Base-by-base conservation (phyloP, 2,113 vertebrate species). In the Callorhinus ursinus region DNA sequence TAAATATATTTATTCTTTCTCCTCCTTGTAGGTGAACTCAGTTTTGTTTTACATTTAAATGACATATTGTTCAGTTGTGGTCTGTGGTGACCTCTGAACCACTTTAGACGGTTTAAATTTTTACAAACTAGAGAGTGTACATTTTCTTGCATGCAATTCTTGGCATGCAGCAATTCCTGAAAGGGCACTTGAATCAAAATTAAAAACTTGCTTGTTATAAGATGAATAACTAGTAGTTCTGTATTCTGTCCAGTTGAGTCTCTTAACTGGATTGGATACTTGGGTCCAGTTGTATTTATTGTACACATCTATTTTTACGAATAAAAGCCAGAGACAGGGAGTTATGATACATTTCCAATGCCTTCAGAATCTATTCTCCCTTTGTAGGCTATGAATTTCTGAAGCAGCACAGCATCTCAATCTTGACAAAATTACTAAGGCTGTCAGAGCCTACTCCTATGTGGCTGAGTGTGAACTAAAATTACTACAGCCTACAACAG, bases 1-100 rank as follows among this genome's bases (percentile, higher is more conserved):
- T 96, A 95, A 92, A 96, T 72, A 87, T 85, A 90, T 63, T 97
- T 96, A 77, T n/a, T 85, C 67, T 77, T 95, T 90, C 28, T 92
- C 33, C 42, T 81, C 59, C 18, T 96, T 65, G 65, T 87, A 65
- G 53, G 39, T 79, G 51, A 84, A 65, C 36, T 90, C 51, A 84
- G 79, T 95, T 97, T 95, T 65, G 39, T 95, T 93, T 95, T 94
- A 84, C 81, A 90, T 88, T 89, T 82, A 82, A 98, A 97, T 96
- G 84, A 85, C 33, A 67, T 93, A 55, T 88, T 94, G 33, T 72
- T 72, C 24, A 65, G 14, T 67, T 86, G 72, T 88, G 88, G 46
- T 93, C 69, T 85, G 4, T 61, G 49, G 31, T 85, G 77, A 96
- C 63, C 85, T 95, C 80, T 74, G 53, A 97, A 92, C 80, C 36